Conservation (phyloP, 1,140 invertebrate genomes). For the Dinothrombium tinctorium region DNA sequence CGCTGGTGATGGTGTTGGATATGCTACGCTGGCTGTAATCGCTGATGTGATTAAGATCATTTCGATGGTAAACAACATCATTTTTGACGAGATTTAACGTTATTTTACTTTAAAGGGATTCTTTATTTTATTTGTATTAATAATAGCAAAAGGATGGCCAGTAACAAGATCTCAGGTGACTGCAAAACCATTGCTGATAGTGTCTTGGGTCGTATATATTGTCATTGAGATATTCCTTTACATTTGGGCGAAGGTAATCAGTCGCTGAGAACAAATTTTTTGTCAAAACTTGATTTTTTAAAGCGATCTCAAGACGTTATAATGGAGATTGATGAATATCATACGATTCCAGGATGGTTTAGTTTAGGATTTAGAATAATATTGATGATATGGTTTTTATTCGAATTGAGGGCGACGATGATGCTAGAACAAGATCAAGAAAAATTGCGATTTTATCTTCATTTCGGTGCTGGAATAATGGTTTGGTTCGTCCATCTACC, state of each 20-base stretch:
- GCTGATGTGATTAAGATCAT: no score
- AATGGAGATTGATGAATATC: constrained; percentile 83
- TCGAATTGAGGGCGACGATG: constrained; percentile 75
- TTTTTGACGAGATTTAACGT: no score
- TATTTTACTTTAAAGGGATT: constrained; percentile 48
- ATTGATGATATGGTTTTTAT: constrained; percentile 85
- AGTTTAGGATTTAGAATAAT: constrained; percentile 58
- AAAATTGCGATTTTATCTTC: constrained; percentile 72
- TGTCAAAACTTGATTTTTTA: no score
- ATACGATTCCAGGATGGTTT: constrained; percentile 85
- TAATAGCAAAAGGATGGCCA: constrained; percentile 89
- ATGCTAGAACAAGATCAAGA: constrained; percentile 68
- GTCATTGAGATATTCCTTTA: constrained; percentile 73
- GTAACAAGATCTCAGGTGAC: constrained; percentile 66
- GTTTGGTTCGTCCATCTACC: constrained; percentile 97
- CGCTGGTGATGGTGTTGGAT: no score
- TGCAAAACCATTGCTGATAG: constrained; percentile 59
- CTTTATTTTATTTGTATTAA: constrained; percentile 75
- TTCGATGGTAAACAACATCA: no score
- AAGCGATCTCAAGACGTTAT: constrained; percentile 85
- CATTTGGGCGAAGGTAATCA: constrained; percentile 76
- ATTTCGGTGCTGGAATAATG: constrained; percentile 84
- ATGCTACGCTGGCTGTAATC: no score
- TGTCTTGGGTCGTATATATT: constrained; percentile 73
- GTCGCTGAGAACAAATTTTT: not conserved